These are phyloP conservation scores for Digitonthophagus gazella DNA, from an alignment of 2,888 invertebrate genomes.

Conservation along the genomic window DNA sequence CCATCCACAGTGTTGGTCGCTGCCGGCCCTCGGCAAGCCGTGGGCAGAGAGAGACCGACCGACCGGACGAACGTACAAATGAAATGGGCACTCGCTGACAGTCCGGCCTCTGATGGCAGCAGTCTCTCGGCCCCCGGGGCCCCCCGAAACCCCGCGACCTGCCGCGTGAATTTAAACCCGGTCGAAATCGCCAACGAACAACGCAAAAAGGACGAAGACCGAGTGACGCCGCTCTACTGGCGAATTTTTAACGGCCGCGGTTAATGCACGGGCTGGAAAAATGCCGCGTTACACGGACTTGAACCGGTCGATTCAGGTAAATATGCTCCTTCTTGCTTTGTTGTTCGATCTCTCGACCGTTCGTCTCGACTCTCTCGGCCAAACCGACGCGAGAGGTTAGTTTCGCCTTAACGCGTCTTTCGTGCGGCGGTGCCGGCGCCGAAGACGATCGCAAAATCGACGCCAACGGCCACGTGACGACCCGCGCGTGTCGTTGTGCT, in stretches of 20 bases:
- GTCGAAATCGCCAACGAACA: constrained; percentile 30
- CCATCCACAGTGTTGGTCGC: constrained; percentile 1
- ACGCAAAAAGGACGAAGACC: constrained; percentile 30
- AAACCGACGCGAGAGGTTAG: constrained; percentile 1
- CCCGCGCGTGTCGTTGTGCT: background rate
- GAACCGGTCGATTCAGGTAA: constrained; percentile 41
- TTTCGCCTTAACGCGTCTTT: constrained; percentile 7
- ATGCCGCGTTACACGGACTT: constrained; percentile 37
- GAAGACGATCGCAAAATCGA: background rate
- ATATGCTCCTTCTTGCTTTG: constrained; percentile 32
- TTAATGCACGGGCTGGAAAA: constrained; percentile 36
- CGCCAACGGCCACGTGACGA: background rate
- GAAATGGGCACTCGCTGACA: constrained; percentile 25
- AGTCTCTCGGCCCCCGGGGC: constrained; percentile 5
- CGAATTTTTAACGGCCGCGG: constrained; percentile 36
- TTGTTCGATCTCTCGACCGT: constrained; percentile 29
- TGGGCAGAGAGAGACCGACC: constrained; percentile 13
- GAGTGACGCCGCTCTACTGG: constrained; percentile 32
- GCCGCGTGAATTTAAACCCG: constrained; percentile 25
- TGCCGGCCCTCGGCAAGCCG: background rate
- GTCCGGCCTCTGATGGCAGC: constrained; percentile 21
- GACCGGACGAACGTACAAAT: constrained; percentile 22
- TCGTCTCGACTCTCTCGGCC: constrained; percentile 4
- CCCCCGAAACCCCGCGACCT: constrained; percentile 14
- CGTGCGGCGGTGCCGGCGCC: background rate